phyloP scores from a whole-genome alignment of 2,797 vertebrate genomes.

The Pitangus sulphuratus region DNA sequence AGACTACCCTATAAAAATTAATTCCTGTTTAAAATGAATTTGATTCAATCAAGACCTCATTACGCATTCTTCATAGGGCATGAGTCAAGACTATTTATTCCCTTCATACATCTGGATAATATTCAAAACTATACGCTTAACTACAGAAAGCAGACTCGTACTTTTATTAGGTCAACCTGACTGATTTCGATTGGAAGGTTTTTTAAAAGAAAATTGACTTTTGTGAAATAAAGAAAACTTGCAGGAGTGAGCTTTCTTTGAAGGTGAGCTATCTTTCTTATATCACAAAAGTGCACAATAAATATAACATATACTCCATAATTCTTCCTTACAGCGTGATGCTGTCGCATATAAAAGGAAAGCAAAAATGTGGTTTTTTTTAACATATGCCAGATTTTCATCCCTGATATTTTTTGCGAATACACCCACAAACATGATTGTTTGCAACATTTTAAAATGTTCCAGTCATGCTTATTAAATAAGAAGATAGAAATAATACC shows the following conservation, averaged over 20 bases:
- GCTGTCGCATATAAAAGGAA: slow-evolving; percentile 7
- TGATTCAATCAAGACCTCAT: slow-evolving; percentile 79
- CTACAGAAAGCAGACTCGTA: slow-evolving; percentile 66
- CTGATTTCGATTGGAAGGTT: not conserved
- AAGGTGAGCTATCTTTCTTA: not conserved
- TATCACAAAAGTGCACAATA: not conserved
- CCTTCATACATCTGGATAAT: slow-evolving; percentile 74
- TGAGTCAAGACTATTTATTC: slow-evolving; percentile 73
- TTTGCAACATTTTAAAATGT: not conserved
- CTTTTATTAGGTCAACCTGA: slow-evolving; percentile 48
- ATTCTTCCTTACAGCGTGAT: not conserved
- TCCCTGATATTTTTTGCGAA: not conserved
- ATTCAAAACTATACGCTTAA: slow-evolving; percentile 63
- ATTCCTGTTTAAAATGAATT: slow-evolving; percentile 82
- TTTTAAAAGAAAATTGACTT: not conserved
- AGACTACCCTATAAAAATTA: slow-evolving; percentile 78
- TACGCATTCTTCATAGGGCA: slow-evolving; percentile 72
- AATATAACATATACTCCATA: not conserved
- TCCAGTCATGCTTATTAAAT: not conserved
- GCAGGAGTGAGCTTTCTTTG: not conserved
- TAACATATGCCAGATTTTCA: not conserved
- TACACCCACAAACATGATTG: not conserved
- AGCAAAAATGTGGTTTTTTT: slow-evolving; percentile 3
- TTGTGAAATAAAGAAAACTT: not conserved
- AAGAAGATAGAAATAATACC: not conserved